Evolutionary conservation across 1,140 invertebrate genomes (phyloP).

Genomic region (Aculops lycopersici): DNA sequence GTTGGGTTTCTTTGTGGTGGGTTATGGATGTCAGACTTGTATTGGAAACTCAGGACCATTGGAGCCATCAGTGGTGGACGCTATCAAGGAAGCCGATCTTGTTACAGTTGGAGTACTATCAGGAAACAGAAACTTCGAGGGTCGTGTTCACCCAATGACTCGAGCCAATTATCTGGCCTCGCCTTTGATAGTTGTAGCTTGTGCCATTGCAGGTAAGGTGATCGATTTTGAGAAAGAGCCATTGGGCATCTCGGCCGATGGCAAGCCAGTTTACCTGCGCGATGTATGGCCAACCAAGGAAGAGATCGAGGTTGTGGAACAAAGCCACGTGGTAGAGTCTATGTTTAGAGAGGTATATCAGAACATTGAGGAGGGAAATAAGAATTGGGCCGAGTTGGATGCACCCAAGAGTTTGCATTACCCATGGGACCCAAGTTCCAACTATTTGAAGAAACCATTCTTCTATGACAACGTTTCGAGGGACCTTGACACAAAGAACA

Average conservation of each 20-base stretch:
- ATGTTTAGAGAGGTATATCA: slow-evolving; percentile 90
- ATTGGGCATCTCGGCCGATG: slow-evolving; percentile 31
- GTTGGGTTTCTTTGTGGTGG: slow-evolving; percentile 67
- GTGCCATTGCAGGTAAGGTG: slow-evolving; percentile 69
- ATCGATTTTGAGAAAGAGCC: slow-evolving; percentile 63
- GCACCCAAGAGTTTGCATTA: slow-evolving; percentile 53
- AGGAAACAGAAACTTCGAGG: slow-evolving; percentile 90
- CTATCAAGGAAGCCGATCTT: slow-evolving; percentile 74
- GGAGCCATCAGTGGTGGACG: slow-evolving; percentile 53
- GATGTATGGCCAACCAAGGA: slow-evolving; percentile 82
- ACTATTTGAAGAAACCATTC: slow-evolving; percentile 86
- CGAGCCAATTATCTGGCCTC: slow-evolving; percentile 84
- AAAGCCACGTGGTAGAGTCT: slow-evolving; percentile 61
- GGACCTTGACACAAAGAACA: slow-evolving; percentile 13
- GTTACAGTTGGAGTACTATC: slow-evolving; percentile 77
- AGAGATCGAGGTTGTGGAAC: slow-evolving; percentile 55
- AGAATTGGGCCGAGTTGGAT: slow-evolving; percentile 44
- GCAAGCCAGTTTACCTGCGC: slow-evolving; percentile 38
- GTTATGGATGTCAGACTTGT: slow-evolving; percentile 95
- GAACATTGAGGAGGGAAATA: slow-evolving; percentile 49
- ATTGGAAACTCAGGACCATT: slow-evolving; percentile 89
- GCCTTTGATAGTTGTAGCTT: slow-evolving; percentile 75
- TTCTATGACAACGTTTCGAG: slow-evolving; percentile 40
- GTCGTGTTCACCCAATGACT: slow-evolving; percentile 76
- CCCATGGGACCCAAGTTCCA: slow-evolving; percentile 60